Base-by-base conservation (phyloP, 2,113 vertebrate genomes). In the Aptenodytes patagonicus region DNA sequence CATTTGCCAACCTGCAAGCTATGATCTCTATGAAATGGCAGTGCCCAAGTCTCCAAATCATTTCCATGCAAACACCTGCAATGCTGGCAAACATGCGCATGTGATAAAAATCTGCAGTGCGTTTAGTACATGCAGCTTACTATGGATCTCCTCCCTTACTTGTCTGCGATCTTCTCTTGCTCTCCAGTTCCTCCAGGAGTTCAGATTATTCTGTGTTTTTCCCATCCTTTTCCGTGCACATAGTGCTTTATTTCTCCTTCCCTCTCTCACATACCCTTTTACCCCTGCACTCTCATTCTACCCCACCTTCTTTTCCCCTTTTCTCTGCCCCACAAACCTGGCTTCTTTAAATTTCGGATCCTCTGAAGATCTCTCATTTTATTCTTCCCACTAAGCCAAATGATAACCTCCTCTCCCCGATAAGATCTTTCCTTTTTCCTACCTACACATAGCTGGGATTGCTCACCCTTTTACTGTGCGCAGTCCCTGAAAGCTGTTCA, bases 391-490 rank as follows among this genome's bases (percentile, higher is more conserved):
- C 20, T 82, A 46, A 52, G 19, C 10, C 36, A 11, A 72, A 46
- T 0, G 2, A 20, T n/a, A 92, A 64, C 6, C 17, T 68, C 36
- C 20, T 87, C 40, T 51, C 40, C 47, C 29, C 0, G 7, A 19
- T 13, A 85, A 87, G 79, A 83, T 34, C 16, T 46, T 57, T 62
- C 40, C 9, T 47, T 83, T 77, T 80, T 58, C 32, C 73, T 82
- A 58, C 49, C 9, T 76, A 77, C 11, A 31, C 14, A 28, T 2
- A 70, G 42, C 9, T 10, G 32, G 24, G n/a, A 85, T 20, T 47
- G 38, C 57, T 75, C 1, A 0, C 17, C 26, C 25, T 83, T 85
- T 78, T 68, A 89, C 15, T 1, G 2, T 1, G 0, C 5, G 5
- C 47, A 52, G 29, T n/a, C 66, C 70, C 54, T 36, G 65, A 79